Base-by-base conservation (phyloP, 1,140 invertebrate species). In the Drosophila hydei region DNA sequence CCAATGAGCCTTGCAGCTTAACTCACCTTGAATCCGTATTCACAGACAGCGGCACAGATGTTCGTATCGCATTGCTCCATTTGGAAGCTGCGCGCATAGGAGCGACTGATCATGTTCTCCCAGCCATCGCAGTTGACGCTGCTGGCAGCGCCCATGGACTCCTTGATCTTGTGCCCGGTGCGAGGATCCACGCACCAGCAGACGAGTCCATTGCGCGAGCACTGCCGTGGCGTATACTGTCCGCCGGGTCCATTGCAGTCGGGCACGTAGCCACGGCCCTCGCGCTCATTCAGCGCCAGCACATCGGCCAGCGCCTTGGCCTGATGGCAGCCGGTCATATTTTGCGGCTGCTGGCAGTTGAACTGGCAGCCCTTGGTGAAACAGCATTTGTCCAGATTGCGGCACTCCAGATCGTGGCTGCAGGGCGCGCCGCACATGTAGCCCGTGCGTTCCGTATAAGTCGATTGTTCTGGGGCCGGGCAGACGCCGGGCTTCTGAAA, bases 141-240 rank as follows among this genome's bases (percentile, higher is more conserved):
- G 7, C 94, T 93, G 0, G 96, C 93, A 0, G 96, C 94, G 8
- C 96, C 96, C 94, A 97, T 96, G 1, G 95, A 94, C 1, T 95
- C 95, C 43, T 94, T 93, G 16, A 96, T 92, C 89, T 97, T 97
- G 79, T 95, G 94, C 1, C 96, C 96, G 8, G 94, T 93, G 19
- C 93, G 78, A 0, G 91, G 91, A 87, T 96, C 95, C 1, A 97
- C 96, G 81, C 96, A 97, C 96, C 96, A 97, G 90, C 96, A 97
- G 68, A 97, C 95, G 1, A 97, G 89, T 14, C 95, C 95, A 89
- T 97, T 97, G 43, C 95, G 93, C 1, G 96, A 97, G 85, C 96
- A 97, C 75, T 97, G 96, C 52, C 92, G 93, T 0, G 94, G 92
- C 21, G 94, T 92, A 81, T 96, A 97, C 19, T 94, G 93, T 0